Evolutionary conservation across 2,888 invertebrate genomes (phyloP).

Genomic region (Saturnia japonica): DNA sequence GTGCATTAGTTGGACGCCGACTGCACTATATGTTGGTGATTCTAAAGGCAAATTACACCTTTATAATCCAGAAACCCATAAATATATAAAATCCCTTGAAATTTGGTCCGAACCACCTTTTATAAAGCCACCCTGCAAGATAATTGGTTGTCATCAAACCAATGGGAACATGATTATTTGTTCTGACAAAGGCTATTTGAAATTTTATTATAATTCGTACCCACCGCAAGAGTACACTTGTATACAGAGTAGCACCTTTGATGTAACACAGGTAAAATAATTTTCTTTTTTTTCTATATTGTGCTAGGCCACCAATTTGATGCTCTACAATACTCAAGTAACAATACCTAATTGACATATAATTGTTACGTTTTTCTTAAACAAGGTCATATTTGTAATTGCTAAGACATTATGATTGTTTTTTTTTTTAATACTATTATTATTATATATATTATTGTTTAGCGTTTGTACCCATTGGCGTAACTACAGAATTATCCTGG

Average conservation of each 20-base stretch:
- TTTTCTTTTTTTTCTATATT: too few relatives aligned
- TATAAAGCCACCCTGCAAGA: constrained; percentile 62
- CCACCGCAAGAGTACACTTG: constrained; percentile 67
- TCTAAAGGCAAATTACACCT: constrained; percentile 71
- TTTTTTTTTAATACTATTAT: too few relatives aligned
- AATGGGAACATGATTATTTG: constrained; percentile 68
- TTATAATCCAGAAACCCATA: constrained; percentile 61
- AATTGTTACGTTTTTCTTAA: too few relatives aligned
- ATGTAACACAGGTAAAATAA: constrained; percentile 69
- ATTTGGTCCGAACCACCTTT: constrained; percentile 66
- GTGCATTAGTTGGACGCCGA: constrained; percentile 67
- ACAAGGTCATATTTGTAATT: too few relatives aligned
- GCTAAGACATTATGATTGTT: too few relatives aligned
- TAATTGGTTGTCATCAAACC: constrained; percentile 68
- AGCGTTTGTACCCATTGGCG: too few relatives aligned
- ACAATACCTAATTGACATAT: too few relatives aligned
- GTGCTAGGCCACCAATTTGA: too few relatives aligned
- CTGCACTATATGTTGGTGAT: constrained; percentile 71
- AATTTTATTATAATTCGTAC: constrained; percentile 70
- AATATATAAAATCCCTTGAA: constrained; percentile 55
- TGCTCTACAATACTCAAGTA: too few relatives aligned
- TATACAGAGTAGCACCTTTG: constrained; percentile 60
- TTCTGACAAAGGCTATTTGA: constrained; percentile 74
- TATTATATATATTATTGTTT: too few relatives aligned
- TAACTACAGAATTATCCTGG: too few relatives aligned